Conservation (phyloP, 2,888 invertebrate genomes). For the Nomada hirtipes region DNA sequence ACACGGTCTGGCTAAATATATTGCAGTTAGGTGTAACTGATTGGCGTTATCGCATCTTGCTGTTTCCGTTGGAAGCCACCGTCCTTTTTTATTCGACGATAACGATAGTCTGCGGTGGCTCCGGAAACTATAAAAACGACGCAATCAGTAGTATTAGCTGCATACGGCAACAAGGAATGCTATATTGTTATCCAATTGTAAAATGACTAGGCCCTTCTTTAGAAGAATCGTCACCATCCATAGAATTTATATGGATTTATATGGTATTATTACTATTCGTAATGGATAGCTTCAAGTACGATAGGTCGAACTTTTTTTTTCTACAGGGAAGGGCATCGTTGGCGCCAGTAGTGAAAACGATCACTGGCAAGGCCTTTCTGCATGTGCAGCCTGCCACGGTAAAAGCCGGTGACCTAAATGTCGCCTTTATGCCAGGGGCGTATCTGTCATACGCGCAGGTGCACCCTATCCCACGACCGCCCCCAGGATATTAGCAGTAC, state of each 20-base stretch:
- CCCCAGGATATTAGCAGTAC: conserved; percentile 70
- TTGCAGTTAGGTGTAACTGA: conserved; percentile 30
- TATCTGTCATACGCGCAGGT: conserved; percentile 74
- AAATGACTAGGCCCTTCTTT: too few species aligned
- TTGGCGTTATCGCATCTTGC: conserved; percentile 40
- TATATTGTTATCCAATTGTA: too few species aligned
- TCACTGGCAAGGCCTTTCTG: conserved; percentile 46
- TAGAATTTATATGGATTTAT: background rate
- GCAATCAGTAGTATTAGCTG: too few species aligned
- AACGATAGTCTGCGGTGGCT: background rate
- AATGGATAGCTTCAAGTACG: background rate
- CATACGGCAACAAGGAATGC: too few species aligned
- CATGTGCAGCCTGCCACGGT: conserved; percentile 61
- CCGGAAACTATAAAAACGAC: background rate
- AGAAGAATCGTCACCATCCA: too few species aligned
- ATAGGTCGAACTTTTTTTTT: conserved; percentile 9
- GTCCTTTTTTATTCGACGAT: background rate
- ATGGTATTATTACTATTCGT: too few species aligned
- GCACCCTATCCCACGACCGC: conserved; percentile 68
- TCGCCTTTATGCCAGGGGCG: conserved; percentile 74
- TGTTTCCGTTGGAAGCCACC: conserved; percentile 3
- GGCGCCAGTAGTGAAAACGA: conserved; percentile 51
- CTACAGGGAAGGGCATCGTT: background rate
- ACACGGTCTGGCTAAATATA: conserved; percentile 14
- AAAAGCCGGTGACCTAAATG: conserved; percentile 73